Conservation (phyloP, 2,888 invertebrate genomes). For the Cheilosia soror region DNA sequence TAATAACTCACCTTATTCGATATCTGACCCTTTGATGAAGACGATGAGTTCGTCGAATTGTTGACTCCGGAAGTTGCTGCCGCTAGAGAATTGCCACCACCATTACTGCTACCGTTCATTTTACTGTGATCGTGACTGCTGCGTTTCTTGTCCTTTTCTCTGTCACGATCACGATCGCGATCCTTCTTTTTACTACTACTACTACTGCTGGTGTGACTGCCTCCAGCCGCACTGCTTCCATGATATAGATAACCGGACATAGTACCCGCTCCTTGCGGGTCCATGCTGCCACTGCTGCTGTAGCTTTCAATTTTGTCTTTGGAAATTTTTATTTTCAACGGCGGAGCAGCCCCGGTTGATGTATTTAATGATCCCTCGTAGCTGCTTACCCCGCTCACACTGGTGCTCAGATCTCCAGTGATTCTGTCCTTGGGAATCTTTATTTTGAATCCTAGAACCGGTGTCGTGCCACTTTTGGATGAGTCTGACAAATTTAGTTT, state of each 20-base stretch:
- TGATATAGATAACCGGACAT: constrained; percentile 61
- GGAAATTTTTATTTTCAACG: constrained; percentile 91
- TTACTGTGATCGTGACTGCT: constrained; percentile 80
- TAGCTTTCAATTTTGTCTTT: constrained; percentile 88
- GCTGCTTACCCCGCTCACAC: constrained; percentile 28
- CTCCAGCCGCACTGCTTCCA: constrained; percentile 51
- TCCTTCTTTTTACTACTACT: constrained; percentile 82
- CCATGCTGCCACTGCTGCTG: constrained; percentile 76
- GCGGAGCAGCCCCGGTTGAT: constrained; percentile 79
- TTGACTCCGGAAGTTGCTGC: constrained; percentile 34
- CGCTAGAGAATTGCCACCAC: constrained; percentile 57
- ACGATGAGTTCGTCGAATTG: constrained; percentile 58
- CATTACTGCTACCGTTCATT: constrained; percentile 78
- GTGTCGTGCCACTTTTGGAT: constrained; percentile 75
- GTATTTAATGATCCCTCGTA: constrained; percentile 39
- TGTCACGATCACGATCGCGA: constrained; percentile 80
- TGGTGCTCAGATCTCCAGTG: constrained; percentile 84
- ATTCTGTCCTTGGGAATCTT: constrained; percentile 92
- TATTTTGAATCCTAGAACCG: constrained; percentile 87
- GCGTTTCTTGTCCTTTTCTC: constrained; percentile 81
- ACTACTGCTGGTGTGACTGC: constrained; percentile 68
- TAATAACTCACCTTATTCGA: constrained; percentile 79
- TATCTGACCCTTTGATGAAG: constrained; percentile 77
- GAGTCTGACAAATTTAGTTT: constrained; percentile 83
- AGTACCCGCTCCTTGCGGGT: constrained; percentile 20